phyloP scores from a whole-genome alignment of 2,797 vertebrate genomes.

The Bradypus variegatus region DNA sequence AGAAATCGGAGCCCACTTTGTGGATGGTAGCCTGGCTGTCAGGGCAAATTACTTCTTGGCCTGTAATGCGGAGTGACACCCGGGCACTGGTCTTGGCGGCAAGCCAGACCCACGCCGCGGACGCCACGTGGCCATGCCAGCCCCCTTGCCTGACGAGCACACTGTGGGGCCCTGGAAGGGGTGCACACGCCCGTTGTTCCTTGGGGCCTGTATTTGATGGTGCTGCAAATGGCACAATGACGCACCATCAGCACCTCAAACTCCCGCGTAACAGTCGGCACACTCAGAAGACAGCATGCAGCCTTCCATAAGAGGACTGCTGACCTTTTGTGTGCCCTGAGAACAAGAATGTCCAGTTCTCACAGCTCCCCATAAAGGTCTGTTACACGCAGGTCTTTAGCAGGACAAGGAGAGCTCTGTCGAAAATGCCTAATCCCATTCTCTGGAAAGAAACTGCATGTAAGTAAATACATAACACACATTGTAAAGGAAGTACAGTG shows the following conservation, averaged over 20 bases:
- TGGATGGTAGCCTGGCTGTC: conserved; percentile 13
- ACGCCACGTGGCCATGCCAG: too few species aligned
- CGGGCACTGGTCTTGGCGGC: conserved; percentile 31
- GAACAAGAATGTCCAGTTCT: background rate
- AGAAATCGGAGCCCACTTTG: conserved; percentile 54
- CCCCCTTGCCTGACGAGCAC: background rate
- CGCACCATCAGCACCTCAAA: background rate
- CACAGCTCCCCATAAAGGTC: background rate
- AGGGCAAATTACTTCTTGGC: background rate
- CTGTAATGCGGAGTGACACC: conserved; percentile 37
- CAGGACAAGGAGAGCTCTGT: background rate
- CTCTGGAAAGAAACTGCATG: background rate
- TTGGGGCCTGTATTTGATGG: background rate
- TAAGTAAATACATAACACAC: rapidly evolving
- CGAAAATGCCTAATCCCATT: background rate
- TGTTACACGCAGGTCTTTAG: background rate
- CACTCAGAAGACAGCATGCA: background rate
- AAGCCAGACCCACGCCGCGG: background rate
- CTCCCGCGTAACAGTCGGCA: background rate
- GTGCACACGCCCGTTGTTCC: background rate
- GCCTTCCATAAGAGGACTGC: background rate
- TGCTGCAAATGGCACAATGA: background rate
- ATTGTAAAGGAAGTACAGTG: background rate
- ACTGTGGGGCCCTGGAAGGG: background rate
- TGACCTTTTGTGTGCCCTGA: conserved; percentile 25